Percentiles rank a stretch among this genome's conserved stretches.
phyloP scores from a whole-genome alignment of 92 coral and sea anemone species.

The Isaurus tuberculatus region DNA sequence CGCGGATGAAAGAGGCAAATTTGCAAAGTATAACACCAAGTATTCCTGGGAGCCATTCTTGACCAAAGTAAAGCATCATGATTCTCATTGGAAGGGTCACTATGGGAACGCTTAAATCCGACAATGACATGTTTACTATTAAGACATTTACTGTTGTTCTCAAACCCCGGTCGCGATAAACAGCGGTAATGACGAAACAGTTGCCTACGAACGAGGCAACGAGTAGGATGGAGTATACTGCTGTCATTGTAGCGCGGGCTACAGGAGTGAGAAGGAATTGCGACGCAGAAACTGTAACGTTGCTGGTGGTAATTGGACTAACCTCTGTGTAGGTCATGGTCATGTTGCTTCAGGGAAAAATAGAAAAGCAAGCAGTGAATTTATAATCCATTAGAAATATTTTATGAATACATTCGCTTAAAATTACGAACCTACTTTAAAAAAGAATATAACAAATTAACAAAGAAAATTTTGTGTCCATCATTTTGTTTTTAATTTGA shows the following conservation, averaged over 20 bases:
- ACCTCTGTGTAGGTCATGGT: slow-evolving; percentile 27
- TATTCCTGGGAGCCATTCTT: slow-evolving; percentile 18
- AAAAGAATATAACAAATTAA: too few relatives aligned
- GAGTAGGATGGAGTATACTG: slow-evolving; percentile 17
- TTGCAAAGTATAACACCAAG: slow-evolving; percentile 27
- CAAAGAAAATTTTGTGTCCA: too few relatives aligned
- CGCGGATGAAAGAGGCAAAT: background rate
- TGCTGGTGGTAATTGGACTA: background rate
- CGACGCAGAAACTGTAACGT: background rate
- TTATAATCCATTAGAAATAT: too few relatives aligned
- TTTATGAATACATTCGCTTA: too few relatives aligned
- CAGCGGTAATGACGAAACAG: slow-evolving; percentile 30
- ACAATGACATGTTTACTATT: slow-evolving; percentile 26
- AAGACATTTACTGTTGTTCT: slow-evolving; percentile 22
- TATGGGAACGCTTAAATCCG: slow-evolving; percentile 18
- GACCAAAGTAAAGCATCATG: background rate
- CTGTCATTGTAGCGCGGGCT: slow-evolving; percentile 17
- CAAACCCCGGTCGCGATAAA: slow-evolving; percentile 21
- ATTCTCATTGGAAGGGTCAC: slow-evolving; percentile 1
- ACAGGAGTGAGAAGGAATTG: background rate
- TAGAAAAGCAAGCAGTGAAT: background rate
- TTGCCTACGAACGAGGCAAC: slow-evolving; percentile 22
- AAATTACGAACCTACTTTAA: too few relatives aligned
- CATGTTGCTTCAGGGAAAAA: background rate
- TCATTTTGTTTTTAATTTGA: too few relatives aligned